Percentiles rank a stretch among this genome's conserved stretches.
Conservation (phyloP, 2,888 invertebrate genomes). For the Pristionchus mayeri region DNA sequence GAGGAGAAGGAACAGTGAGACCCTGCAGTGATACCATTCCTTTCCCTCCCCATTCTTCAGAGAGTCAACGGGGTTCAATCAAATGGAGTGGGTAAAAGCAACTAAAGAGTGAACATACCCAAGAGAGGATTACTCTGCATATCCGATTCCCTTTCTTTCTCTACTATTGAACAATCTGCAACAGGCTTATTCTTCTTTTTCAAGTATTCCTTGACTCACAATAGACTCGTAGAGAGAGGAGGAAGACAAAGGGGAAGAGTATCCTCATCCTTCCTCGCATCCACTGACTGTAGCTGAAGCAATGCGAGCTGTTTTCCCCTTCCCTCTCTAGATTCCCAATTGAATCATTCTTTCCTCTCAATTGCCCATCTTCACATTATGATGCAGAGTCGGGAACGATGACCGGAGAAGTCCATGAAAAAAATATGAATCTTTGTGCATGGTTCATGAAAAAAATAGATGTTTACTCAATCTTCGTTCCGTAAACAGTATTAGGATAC, state of each 20-base stretch:
- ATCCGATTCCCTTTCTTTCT: constrained; percentile 10
- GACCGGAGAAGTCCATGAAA: too few species aligned
- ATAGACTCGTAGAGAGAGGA: background rate
- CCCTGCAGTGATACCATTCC: background rate
- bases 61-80: background rate
- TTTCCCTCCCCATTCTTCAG: background rate
- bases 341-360: too few species aligned
- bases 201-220: background rate
- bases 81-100: background rate
- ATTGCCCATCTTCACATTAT: too few species aligned
- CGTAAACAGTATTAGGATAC: too few species aligned
- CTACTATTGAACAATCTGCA: background rate
- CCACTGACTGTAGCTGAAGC: too few species aligned
- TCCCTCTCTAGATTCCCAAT: too few species aligned
- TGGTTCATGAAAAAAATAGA: background rate
- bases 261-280: background rate
- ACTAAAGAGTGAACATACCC: background rate
- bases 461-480: background rate
- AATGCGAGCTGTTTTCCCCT: too few species aligned
- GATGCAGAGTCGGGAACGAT: too few species aligned
- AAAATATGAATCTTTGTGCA: too few species aligned
- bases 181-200: background rate
- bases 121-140: background rate
- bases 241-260: background rate
- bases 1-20: constrained; percentile 27